Evolutionary conservation across 2,888 invertebrate species (phyloP), one percentile per base, ranked within the genome.

Genomic region (Euspilapteryx auroguttella): DNA sequence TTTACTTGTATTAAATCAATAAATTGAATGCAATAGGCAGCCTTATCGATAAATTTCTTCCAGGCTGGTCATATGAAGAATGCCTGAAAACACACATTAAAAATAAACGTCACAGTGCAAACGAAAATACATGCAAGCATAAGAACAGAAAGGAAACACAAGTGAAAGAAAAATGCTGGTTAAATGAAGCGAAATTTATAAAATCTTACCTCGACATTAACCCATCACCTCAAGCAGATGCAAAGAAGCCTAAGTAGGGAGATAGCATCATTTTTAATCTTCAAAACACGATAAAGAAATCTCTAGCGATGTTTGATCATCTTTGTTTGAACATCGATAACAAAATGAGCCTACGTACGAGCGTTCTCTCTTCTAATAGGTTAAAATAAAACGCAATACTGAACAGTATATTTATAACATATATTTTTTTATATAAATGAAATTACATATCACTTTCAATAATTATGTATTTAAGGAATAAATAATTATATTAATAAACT

Each of bases 361-460:
- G n/a, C n/a, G n/a, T n/a, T n/a, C n/a, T n/a, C n/a, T n/a, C n/a
- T n/a, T n/a, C n/a, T n/a, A 5, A 23, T 26, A 39, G 45, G 57
- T 46, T 58, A 55, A 69, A 73, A 73, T 69, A 66, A 75, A 75
- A 73, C 64, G 53, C 59, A 23, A 57, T 47, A 61, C 42, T 50
- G 51, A 68, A 71, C 63, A 59, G 52, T 57, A 56, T 68, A n/a
- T n/a, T n/a, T n/a, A n/a, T n/a, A n/a, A n/a, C n/a, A 68, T 68
- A 68, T 75, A 68, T 75, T 73, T 75, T 71, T 57, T 57, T 54
- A 56, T 59, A 56, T 61, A 23, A 56, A 64, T 65, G 64, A 62
- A 52, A 62, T 59, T 68, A 65, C 68, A 71, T 65, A 69, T 65
- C 61, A 69, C 61, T 49, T 56, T 49, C 45, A 46, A n/a, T n/a